Base-by-base conservation (phyloP, 2,797 vertebrate species). In the Pangasius djambal region DNA sequence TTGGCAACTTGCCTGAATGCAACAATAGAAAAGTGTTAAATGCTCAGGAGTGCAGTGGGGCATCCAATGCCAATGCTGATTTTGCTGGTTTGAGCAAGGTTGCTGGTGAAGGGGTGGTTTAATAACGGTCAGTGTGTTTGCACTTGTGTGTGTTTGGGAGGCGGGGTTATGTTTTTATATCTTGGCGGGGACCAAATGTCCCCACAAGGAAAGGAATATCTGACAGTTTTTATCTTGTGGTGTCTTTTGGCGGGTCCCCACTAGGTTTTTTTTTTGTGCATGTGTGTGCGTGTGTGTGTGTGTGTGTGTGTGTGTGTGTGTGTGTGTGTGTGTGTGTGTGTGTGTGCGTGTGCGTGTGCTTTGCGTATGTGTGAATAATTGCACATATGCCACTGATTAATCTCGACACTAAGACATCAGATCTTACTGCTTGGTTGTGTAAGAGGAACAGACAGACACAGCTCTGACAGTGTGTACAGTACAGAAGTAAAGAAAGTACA, bases 391-490 rank as follows among this genome's bases (percentile, higher is more conserved):
- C 15, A 79, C 20, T 79, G n/a, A 34, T 79, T 79, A 79, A 55
- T 79, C 50, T 55, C n/a, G 34, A 55, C 77, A 34, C 77, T 50
- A 86, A 28, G 69, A 85, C 69, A 79, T 25, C 52, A 75, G 65
- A 87, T 88, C 81, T 77, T 48, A 72, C 81, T 59, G 72, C 37
- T 57, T 57, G 79, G 61, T 79, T 88, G 72, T 85, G 88, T 87
- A 87, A 81, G 82, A 88, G 75, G 86, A 89, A 87, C n/a, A 85
- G 85, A 90, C 88, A 88, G 74, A 79, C 78, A 91, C 48, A 77
- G 65, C 81, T 85, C 72, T 70, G 59, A 61, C 37, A 87, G 65
- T 93, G 91, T 92, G 90, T 52, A 82, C 85, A 22, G 88, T 90
- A 91, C 90, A 90, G 81, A 74, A 48, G 44, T 48, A 48, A 7